Conservation (phyloP, 2,797 vertebrate species). For the Sebastes cheni region DNA sequence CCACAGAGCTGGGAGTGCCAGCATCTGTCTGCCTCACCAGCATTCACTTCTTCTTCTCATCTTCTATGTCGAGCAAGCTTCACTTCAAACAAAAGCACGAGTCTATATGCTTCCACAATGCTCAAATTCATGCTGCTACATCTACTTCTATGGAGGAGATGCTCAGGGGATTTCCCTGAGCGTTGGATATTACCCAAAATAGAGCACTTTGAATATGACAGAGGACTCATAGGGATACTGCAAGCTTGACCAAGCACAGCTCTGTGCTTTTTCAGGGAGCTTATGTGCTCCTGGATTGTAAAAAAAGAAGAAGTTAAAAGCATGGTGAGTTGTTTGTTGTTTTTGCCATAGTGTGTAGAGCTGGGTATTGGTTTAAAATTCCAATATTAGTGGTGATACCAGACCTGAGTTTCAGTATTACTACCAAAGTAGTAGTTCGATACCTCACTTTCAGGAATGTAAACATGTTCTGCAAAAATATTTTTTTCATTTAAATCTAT, state of each 20-base stretch:
- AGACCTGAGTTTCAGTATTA: background rate
- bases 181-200: constrained; percentile 21
- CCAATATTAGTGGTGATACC: background rate
- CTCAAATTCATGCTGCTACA: constrained; percentile 6
- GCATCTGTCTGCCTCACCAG: constrained; percentile 10
- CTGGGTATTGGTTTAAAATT: background rate
- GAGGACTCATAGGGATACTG: constrained; percentile 1
- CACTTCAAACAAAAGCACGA: constrained; percentile 11
- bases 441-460: no score
- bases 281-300: background rate
- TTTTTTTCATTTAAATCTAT: background rate
- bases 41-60: constrained; percentile 5
- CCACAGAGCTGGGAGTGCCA: background rate
- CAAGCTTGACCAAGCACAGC: constrained; percentile 1
- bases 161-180: background rate
- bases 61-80: constrained; percentile 11
- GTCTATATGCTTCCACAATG: constrained; percentile 2
- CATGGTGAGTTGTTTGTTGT: background rate
- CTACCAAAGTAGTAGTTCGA: background rate
- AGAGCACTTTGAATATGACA: constrained; percentile 38
- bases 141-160: constrained; percentile 13
- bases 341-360: background rate
- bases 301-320: background rate
- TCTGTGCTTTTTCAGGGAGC: background rate
- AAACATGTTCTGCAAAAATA: background rate